These are phyloP conservation scores for Hippocampus abdominalis DNA, from an alignment of 2,113 vertebrate species.

Conservation along the genomic window DNA sequence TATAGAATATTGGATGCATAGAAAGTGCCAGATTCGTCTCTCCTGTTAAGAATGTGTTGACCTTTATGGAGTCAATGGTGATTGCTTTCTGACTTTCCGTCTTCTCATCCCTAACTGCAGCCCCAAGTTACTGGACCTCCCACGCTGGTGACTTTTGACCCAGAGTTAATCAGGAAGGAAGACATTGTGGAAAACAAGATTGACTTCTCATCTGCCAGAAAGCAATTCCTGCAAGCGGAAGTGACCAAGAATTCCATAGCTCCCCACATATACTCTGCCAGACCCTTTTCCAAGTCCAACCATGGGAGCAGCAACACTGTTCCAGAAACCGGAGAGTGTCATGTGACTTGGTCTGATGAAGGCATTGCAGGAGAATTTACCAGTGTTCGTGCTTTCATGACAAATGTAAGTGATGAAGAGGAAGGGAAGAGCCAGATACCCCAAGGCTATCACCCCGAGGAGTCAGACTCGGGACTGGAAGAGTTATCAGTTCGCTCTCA, in stretches of 20 bases:
- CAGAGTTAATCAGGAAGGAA: conserved; percentile 74
- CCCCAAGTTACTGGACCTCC: conserved; percentile 52
- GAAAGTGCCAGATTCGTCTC: neutral
- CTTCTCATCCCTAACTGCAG: conserved; percentile 22
- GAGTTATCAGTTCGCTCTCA: conserved; percentile 90
- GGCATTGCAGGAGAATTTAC: conserved; percentile 77
- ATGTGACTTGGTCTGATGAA: conserved; percentile 80
- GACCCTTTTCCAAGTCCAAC: conserved; percentile 81
- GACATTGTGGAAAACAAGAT: conserved; percentile 90
- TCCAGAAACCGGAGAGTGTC: conserved; percentile 64
- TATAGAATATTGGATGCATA: neutral
- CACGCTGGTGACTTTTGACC: conserved; percentile 54
- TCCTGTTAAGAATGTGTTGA: neutral
- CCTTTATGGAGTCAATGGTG: neutral
- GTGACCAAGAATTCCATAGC: conserved; percentile 73
- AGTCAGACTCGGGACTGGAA: conserved; percentile 91
- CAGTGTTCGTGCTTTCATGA: conserved; percentile 84
- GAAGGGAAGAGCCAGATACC: conserved; percentile 66
- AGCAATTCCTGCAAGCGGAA: conserved; percentile 82
- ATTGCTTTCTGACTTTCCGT: neutral
- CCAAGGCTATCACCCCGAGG: conserved; percentile 78
- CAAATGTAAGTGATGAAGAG: conserved; percentile 85
- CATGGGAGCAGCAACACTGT: conserved; percentile 28
- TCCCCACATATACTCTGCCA: conserved; percentile 85
- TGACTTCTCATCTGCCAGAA: conserved; percentile 87